Evolutionary conservation across 2,797 vertebrate species (phyloP).

Genomic region (Coregonus ussuriensis): DNA sequence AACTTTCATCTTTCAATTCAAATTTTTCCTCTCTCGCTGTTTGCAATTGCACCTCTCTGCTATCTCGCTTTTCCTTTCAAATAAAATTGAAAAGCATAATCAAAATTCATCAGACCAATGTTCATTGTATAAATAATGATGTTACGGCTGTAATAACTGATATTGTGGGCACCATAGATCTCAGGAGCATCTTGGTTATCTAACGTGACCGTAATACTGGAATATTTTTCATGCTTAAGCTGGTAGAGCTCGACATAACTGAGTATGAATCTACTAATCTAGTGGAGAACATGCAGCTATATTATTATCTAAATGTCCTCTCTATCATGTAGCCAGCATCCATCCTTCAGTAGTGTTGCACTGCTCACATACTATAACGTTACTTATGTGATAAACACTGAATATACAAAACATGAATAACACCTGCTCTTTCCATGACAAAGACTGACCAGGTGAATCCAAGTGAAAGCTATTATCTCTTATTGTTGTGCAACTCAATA

Average conservation of each 20-base stretch:
- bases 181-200: not conserved
- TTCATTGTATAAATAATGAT: conserved; percentile 56
- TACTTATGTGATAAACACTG: too few species aligned
- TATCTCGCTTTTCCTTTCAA: conserved; percentile 48
- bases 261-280: too few species aligned
- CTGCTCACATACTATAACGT: too few species aligned
- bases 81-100: conserved; percentile 35
- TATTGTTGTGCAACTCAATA: too few species aligned
- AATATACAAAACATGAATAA: too few species aligned
- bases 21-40: conserved; percentile 45
- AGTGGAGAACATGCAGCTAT: too few species aligned
- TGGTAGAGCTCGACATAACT: not conserved
- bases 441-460: too few species aligned
- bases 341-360: too few species aligned
- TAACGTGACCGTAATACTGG: not conserved
- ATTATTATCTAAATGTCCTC: too few species aligned
- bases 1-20: conserved; percentile 70
- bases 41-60: conserved; percentile 46
- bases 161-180: conserved; percentile 17
- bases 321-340: too few species aligned
- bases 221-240: not conserved
- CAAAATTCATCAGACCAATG: conserved; percentile 45
- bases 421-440: too few species aligned
- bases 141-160: conserved; percentile 51
- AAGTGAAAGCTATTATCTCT: too few species aligned